Conservation (phyloP, 2,888 invertebrate species). For the Chymomyza procnemis region DNA sequence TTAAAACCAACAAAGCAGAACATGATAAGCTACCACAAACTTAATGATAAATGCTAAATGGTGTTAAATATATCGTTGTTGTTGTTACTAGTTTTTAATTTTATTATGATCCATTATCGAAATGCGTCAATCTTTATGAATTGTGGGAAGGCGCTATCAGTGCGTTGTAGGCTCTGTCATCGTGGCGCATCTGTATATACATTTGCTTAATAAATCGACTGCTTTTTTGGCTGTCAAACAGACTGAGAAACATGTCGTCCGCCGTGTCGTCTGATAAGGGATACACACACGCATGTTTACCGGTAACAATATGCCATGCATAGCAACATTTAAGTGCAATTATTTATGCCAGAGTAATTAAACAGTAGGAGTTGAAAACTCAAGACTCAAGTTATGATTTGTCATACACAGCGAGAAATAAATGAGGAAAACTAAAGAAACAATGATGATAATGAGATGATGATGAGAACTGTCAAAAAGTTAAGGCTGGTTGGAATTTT, state of each 20-base stretch:
- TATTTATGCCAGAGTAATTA: conserved; percentile 66
- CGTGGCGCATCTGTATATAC: too few relatives aligned
- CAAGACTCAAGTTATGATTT: not conserved
- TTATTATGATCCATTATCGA: not conserved
- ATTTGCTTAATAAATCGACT: not conserved
- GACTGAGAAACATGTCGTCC: not conserved
- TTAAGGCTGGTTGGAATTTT: too few relatives aligned
- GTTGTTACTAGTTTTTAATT: not conserved
- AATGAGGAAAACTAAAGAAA: conserved; percentile 19
- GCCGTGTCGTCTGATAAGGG: not conserved
- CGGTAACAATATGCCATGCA: not conserved
- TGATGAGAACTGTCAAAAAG: conserved; percentile 20
- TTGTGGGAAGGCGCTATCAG: not conserved
- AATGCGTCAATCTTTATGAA: not conserved
- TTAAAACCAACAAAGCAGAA: conserved; percentile 3
- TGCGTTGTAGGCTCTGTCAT: not conserved
- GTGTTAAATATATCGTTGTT: conserved; percentile 41
- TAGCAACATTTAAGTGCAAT: conserved; percentile 46
- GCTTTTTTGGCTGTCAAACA: not conserved
- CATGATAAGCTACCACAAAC: conserved; percentile 26
- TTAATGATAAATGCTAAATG: conserved; percentile 41
- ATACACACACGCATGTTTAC: not conserved
- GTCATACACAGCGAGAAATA: conserved; percentile 2
- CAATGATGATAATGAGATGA: too few relatives aligned
- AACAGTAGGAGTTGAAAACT: conserved; percentile 30